A percentile compares a stretch with the other conserved stretches of the same genome.
Evolutionary conservation across 2,797 vertebrate species (phyloP).

Genomic region (Meda fulgida): DNA sequence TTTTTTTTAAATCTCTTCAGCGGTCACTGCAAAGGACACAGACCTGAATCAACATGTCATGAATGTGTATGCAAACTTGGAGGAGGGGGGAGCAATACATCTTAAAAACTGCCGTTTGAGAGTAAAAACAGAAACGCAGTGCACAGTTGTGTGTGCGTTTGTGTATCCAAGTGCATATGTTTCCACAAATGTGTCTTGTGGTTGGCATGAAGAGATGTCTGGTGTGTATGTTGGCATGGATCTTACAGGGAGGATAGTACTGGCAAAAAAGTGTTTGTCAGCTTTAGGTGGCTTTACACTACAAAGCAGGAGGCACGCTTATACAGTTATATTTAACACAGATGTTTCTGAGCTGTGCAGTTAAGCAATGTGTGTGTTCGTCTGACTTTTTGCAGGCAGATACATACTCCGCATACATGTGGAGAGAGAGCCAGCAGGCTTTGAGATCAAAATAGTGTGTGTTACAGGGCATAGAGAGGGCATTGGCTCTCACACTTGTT

Average conservation of each 20-base stretch:
- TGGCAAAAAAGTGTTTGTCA: not conserved
- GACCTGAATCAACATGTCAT: constrained; percentile 49
- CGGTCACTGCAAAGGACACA: constrained; percentile 51
- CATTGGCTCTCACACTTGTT: constrained; percentile 77
- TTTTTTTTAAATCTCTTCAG: constrained; percentile 20
- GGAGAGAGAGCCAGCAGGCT: not conserved
- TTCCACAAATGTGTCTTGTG: constrained; percentile 20
- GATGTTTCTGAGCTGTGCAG: constrained; percentile 21
- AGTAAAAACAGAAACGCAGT: constrained; percentile 15
- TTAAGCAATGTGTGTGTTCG: constrained; percentile 13
- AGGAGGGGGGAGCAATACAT: constrained; percentile 4
- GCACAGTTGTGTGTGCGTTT: constrained; percentile 13
- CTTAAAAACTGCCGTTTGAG: constrained; percentile 27
- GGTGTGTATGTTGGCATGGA: constrained; percentile 7
- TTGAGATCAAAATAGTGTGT: constrained; percentile 31
- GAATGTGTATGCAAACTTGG: constrained; percentile 34
- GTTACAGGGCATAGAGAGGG: constrained; percentile 48
- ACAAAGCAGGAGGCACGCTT: not conserved
- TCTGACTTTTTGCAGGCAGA: constrained; percentile 39
- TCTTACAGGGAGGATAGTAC: constrained; percentile 2
- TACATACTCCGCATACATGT: not conserved
- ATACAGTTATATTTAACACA: constrained; percentile 36
- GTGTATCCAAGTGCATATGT: constrained; percentile 14
- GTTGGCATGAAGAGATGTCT: constrained; percentile 13
- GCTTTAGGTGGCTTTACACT: constrained; percentile 16